phyloP scores from a whole-genome alignment of 2,888 invertebrate species.

The Apodemia zela region DNA sequence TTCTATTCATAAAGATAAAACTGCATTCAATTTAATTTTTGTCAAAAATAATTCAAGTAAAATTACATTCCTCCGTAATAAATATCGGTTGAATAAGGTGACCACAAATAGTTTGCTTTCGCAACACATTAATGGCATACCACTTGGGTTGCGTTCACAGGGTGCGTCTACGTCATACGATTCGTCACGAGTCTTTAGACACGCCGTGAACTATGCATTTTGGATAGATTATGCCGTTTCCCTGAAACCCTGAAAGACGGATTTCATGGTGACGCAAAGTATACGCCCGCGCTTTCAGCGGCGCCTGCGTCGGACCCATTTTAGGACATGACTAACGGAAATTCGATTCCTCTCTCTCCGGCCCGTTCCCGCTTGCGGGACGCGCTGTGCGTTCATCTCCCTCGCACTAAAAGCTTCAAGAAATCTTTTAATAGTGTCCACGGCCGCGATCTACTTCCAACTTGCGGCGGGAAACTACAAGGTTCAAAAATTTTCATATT shows the following conservation, averaged over 20 bases:
- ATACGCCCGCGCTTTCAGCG: constrained; percentile 79
- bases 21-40: not conserved
- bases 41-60: not conserved
- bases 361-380: constrained; percentile 73
- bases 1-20: not conserved
- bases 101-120: constrained; percentile 49
- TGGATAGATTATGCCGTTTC: constrained; percentile 44
- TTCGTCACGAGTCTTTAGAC: constrained; percentile 48
- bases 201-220: constrained; percentile 47
- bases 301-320: constrained; percentile 83
- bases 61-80: not conserved
- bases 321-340: constrained; percentile 87
- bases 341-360: constrained; percentile 81
- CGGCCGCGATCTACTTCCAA: constrained; percentile 81
- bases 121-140: constrained; percentile 72
- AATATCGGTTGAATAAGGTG: constrained; percentile 21
- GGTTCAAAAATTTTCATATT: constrained; percentile 51
- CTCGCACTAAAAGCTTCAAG: constrained; percentile 77
- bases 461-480: constrained; percentile 74
- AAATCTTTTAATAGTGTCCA: constrained; percentile 82
- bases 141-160: constrained; percentile 51
- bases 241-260: constrained; percentile 73
- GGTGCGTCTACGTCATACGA: constrained; percentile 71
- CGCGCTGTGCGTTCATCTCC: constrained; percentile 60
- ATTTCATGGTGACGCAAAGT: constrained; percentile 75